Percentiles rank a stretch among this genome's conserved stretches.
These are phyloP conservation scores for Melanotaenia pygmaea DNA, from an alignment of 2,797 vertebrate species.

Conservation along the genomic window DNA sequence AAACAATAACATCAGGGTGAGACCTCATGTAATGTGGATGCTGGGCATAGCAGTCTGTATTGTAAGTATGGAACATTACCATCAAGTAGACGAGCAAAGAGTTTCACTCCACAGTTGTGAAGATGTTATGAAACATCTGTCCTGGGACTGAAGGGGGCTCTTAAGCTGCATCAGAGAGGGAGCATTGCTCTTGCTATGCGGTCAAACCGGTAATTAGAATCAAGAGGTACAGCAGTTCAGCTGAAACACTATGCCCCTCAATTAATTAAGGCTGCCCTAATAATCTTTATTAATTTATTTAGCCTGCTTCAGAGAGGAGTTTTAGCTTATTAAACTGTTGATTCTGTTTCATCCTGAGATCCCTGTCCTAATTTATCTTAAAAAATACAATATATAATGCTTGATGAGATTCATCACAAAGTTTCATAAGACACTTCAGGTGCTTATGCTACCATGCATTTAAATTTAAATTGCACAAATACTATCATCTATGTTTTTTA, in stretches of 20 bases:
- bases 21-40: background rate
- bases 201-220: constrained; percentile 37
- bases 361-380: background rate
- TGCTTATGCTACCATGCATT: background rate
- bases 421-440: background rate
- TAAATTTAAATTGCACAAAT: background rate
- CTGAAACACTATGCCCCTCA: constrained; percentile 6
- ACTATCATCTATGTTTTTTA: background rate
- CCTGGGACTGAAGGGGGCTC: constrained; percentile 22
- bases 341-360: constrained; percentile 9
- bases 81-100: background rate
- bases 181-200: constrained; percentile 15
- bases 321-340: constrained; percentile 7
- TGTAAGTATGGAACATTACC: background rate
- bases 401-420: background rate
- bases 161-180: constrained; percentile 22
- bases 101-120: constrained; percentile 8
- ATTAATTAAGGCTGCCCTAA: constrained; percentile 11
- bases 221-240: constrained; percentile 28
- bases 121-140: constrained; percentile 26
- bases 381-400: background rate
- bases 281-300: background rate
- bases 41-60: background rate
- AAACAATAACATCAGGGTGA: constrained; percentile 17
- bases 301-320: background rate